A percentile compares a stretch with the other conserved stretches of the same genome.
Conservation (phyloP, 2,113 vertebrate species). For the Potamarius usumacintae region DNA sequence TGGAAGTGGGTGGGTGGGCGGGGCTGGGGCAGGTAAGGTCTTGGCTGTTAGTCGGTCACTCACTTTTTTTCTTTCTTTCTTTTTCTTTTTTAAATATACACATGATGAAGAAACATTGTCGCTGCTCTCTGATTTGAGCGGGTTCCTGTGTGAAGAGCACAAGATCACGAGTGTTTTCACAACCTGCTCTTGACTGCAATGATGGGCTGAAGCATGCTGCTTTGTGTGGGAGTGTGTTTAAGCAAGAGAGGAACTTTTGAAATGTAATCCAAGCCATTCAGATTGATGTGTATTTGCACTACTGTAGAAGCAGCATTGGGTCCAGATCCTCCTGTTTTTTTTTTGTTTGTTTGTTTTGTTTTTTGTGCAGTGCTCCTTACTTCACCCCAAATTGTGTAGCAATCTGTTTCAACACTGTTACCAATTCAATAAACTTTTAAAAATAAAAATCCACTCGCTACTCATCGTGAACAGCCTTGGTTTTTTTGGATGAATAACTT, state of each 20-base stretch:
- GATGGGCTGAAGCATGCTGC: constrained; percentile 32
- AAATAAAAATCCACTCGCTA: neutral
- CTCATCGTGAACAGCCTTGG: neutral
- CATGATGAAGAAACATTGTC: neutral
- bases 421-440: constrained; percentile 74
- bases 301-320: neutral
- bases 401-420: constrained; percentile 78
- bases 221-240: constrained; percentile 18
- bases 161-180: constrained; percentile 26
- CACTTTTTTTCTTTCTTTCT: neutral
- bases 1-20: neutral
- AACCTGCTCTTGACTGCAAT: constrained; percentile 49
- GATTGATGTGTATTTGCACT: neutral
- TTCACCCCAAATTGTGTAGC: constrained; percentile 84
- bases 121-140: neutral
- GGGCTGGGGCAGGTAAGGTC: neutral
- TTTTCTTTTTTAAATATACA: neutral
- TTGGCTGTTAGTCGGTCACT: neutral
- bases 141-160: constrained; percentile 25
- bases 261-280: constrained; percentile 26
- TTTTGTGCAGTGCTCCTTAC: constrained; percentile 60
- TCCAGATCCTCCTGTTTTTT: neutral
- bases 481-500: neutral
- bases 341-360: neutral
- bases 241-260: neutral